These are phyloP conservation scores for Nycticorax nycticorax DNA, from an alignment of 2,113 vertebrate genomes.

Conservation along the genomic window DNA sequence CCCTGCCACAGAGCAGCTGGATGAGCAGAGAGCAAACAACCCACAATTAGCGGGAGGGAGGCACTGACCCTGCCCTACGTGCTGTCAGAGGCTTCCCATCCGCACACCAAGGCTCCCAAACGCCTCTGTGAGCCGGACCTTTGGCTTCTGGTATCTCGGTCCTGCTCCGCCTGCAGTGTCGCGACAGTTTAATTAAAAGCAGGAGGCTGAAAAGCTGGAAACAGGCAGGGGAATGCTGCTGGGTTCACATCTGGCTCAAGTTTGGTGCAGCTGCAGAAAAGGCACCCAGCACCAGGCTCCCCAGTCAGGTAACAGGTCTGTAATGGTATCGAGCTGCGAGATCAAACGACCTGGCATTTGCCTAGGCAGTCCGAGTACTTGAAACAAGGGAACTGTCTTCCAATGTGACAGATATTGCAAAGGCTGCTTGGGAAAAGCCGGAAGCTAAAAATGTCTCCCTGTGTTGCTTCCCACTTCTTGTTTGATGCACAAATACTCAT, in stretches of 20 bases:
- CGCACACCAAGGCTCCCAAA: not conserved
- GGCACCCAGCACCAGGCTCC: not conserved
- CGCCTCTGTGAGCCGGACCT: not conserved
- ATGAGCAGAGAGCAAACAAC: not conserved
- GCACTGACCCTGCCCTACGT: accelerated
- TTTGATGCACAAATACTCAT: accelerated
- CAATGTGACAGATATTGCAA: not conserved
- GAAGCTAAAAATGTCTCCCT: not conserved
- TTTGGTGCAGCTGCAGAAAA: not conserved
- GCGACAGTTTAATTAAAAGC: constrained; percentile 27
- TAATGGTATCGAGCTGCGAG: not conserved
- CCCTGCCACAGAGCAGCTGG: accelerated
- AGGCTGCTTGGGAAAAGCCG: not conserved
- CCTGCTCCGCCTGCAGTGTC: not conserved
- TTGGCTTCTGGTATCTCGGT: not conserved
- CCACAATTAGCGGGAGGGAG: not conserved
- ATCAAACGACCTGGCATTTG: not conserved
- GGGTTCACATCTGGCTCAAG: not conserved
- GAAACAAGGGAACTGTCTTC: not conserved
- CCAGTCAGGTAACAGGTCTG: not conserved
- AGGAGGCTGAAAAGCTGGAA: not conserved
- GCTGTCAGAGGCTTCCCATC: not conserved
- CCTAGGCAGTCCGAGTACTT: not conserved
- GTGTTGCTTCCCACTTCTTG: not conserved
- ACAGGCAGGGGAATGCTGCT: not conserved